Conservation (phyloP, 2,113 vertebrate species). For the Gymnorhina tibicen region DNA sequence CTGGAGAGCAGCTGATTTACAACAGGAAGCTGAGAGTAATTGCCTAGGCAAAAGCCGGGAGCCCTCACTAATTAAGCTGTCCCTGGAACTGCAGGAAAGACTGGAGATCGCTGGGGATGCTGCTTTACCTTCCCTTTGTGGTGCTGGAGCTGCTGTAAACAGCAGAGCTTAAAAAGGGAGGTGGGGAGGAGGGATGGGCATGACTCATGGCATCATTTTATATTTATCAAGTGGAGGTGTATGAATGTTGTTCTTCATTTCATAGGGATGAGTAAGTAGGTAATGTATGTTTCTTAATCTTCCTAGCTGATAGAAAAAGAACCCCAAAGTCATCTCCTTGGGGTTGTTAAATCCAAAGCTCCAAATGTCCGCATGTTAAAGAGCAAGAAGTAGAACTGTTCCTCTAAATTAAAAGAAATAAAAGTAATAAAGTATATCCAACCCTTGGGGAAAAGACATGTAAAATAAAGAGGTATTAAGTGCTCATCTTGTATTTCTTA, state of each 20-base stretch:
- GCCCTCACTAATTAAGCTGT: not conserved
- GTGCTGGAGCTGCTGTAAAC: not conserved
- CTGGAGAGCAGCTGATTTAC: conserved; percentile 35
- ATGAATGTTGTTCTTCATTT: not conserved
- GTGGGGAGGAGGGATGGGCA: not conserved
- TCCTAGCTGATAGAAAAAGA: not conserved
- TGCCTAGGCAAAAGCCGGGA: not conserved
- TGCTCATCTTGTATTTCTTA: not conserved
- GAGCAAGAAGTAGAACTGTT: not conserved
- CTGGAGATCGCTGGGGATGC: not conserved
- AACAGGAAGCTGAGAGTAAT: conserved; percentile 38
- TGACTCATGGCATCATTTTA: conserved; percentile 7
- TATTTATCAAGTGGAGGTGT: not conserved
- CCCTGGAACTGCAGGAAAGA: not conserved
- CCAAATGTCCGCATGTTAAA: not conserved
- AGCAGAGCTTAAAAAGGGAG: not conserved
- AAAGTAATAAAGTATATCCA: not conserved
- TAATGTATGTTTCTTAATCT: not conserved
- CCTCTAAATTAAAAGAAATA: not conserved
- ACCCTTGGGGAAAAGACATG: not conserved
- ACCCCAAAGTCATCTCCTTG: not conserved
- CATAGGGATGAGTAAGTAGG: not conserved
- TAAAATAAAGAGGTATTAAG: not conserved
- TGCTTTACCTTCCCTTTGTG: not conserved
- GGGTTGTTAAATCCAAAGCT: not conserved